Evolutionary conservation across 2,797 vertebrate genomes (phyloP).

Genomic region (Sternarchorhynchus goeldii): DNA sequence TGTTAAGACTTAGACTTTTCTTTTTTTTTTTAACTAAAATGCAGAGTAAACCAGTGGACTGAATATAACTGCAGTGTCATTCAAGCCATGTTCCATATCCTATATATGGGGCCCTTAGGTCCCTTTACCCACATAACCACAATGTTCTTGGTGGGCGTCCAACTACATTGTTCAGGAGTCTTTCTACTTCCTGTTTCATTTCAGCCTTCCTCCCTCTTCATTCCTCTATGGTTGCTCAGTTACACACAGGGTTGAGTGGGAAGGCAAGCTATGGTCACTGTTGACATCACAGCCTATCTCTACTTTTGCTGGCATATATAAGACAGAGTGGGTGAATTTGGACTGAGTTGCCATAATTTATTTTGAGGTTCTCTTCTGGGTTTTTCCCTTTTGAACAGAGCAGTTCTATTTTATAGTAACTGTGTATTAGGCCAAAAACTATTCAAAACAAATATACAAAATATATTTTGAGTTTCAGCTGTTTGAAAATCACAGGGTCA

Average conservation of each 20-base stretch:
- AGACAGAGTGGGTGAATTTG: background rate
- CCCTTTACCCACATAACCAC: background rate
- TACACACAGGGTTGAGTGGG: constrained; percentile 21
- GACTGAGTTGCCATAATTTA: background rate
- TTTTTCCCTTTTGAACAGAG: background rate
- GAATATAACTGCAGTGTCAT: background rate
- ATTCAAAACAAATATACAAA: no score
- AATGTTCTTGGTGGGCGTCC: background rate
- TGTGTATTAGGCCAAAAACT: background rate
- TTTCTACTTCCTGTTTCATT: constrained; percentile 45
- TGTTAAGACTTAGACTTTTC: no score
- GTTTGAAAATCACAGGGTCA: background rate
- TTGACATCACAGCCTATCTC: constrained; percentile 38
- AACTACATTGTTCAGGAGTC: constrained; percentile 36
- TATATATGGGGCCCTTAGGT: constrained; percentile 1
- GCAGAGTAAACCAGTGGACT: no score
- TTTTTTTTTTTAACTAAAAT: no score
- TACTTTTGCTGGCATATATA: background rate
- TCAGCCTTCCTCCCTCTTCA: constrained; percentile 31
- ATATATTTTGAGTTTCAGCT: background rate
- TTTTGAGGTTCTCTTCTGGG: background rate
- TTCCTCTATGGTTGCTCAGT: constrained; percentile 35
- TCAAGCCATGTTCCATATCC: background rate
- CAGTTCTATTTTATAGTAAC: background rate
- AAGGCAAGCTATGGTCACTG: constrained; percentile 4